Evolutionary conservation across 1,140 invertebrate species (phyloP), one percentile per base, ranked within the genome.

Genomic region (Caenorhabditis brenneri): DNA sequence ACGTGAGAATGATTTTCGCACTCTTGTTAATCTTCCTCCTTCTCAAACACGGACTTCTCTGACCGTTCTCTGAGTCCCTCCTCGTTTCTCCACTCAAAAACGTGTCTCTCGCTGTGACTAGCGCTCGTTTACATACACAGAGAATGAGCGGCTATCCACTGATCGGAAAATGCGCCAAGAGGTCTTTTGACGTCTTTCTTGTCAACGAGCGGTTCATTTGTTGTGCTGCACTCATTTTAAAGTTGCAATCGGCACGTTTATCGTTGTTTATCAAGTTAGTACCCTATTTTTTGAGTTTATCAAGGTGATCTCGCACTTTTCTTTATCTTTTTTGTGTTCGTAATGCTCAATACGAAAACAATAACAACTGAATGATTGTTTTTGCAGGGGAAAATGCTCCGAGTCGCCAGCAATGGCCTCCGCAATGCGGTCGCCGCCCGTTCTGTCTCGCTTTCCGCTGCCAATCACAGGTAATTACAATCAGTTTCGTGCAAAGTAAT

Each of bases 191-290:
- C 65, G 36, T n/a, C 9, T 46, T 46, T 36, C 22, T 7, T 24
- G 65, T 55, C 58, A 33, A 74, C 65, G 65, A 74, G 65, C 65
- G 65, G 65, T 46, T 42, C 65, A 42, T 74, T 74, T 74, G 19
- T 12, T 74, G 36, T 74, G 33, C 65, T 15, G 12, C 65, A 19
- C 19, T 15, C 65, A 15, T 74, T 74, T 74, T 42, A 74, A 74
- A 74, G 33, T 74, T 39, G 36, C 33, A 74, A 22, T 74, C 65
- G n/a, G 65, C 65, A 74, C 65, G 65, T 74, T 74, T 74, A 74
- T 42, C 36, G n/a, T 74, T 74, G 65, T 39, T 74, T 74, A 74
- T 74, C 65, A 42, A 74, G 7, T 74, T 0, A 1, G 36, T 24
- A 24, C 12, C 10, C 15, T 15, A 7, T 33, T 65, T 65, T 65